Percentiles rank a stretch among this genome's conserved stretches.
Conservation (phyloP, 2,113 vertebrate genomes). For the Globicephala melas region DNA sequence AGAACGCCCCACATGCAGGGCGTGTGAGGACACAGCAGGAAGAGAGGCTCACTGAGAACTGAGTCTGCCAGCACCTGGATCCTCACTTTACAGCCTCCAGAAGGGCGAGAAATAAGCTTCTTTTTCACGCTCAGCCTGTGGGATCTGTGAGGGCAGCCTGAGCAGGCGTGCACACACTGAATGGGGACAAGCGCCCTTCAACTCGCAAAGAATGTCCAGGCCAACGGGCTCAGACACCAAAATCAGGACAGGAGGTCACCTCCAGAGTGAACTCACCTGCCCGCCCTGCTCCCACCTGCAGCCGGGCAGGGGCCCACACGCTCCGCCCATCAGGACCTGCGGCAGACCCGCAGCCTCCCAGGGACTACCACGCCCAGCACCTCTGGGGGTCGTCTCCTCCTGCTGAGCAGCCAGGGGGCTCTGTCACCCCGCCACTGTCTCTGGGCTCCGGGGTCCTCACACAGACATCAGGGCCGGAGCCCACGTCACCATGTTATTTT, state of each 20-base stretch:
- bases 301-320: neutral
- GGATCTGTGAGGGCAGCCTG: accelerated
- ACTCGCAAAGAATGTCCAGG: too few species aligned
- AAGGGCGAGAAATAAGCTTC: neutral
- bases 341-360: neutral
- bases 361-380: neutral
- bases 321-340: accelerated
- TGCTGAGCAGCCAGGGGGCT: neutral
- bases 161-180: neutral
- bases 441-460: neutral
- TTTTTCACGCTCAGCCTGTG: neutral
- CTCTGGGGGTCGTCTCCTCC: neutral
- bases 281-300: neutral
- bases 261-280: neutral
- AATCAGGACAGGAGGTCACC: neutral
- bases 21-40: neutral
- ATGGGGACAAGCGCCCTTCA: neutral
- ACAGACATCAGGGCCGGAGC: neutral
- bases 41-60: neutral
- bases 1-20: too few species aligned
- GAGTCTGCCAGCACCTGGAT: neutral
- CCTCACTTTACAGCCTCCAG: neutral
- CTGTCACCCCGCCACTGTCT: neutral
- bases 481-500: neutral
- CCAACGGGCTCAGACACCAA: neutral